phyloP scores from a whole-genome alignment of 2,797 vertebrate genomes.

The Delichon dasypus region DNA sequence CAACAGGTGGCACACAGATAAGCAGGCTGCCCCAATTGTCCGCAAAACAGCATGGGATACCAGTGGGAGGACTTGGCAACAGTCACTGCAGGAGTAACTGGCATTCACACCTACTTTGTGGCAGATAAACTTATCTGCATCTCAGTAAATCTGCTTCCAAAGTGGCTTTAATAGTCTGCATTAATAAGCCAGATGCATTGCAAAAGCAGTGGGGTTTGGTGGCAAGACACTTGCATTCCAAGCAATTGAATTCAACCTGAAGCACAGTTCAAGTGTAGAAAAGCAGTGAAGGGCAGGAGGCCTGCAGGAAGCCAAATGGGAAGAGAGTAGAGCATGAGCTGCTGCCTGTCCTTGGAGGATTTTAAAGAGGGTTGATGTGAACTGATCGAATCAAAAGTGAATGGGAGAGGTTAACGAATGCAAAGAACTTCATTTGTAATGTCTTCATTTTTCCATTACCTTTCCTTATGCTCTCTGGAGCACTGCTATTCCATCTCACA shows the following conservation, averaged over 20 bases:
- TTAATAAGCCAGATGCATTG: conserved; percentile 2
- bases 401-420: not conserved
- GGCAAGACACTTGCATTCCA: not conserved
- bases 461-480: not conserved
- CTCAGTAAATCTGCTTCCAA: conserved; percentile 21
- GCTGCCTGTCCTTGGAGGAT: not conserved
- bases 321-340: not conserved
- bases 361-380: not conserved
- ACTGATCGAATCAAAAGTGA: not conserved
- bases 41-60: not conserved
- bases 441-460: not conserved
- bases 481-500: not conserved
- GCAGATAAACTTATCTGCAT: conserved; percentile 24
- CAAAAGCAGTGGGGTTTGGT: not conserved
- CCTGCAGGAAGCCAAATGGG: not conserved
- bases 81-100: not conserved
- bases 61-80: conserved; percentile 9
- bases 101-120: conserved; percentile 39
- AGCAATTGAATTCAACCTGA: not conserved
- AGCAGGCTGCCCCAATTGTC: conserved; percentile 10
- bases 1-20: conserved; percentile 48
- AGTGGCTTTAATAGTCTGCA: not conserved
- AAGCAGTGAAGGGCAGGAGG: not conserved
- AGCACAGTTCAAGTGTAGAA: not conserved
- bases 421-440: not conserved